Base-by-base conservation (phyloP, 2,113 vertebrate genomes). In the Craseonycteris thonglongyai region DNA sequence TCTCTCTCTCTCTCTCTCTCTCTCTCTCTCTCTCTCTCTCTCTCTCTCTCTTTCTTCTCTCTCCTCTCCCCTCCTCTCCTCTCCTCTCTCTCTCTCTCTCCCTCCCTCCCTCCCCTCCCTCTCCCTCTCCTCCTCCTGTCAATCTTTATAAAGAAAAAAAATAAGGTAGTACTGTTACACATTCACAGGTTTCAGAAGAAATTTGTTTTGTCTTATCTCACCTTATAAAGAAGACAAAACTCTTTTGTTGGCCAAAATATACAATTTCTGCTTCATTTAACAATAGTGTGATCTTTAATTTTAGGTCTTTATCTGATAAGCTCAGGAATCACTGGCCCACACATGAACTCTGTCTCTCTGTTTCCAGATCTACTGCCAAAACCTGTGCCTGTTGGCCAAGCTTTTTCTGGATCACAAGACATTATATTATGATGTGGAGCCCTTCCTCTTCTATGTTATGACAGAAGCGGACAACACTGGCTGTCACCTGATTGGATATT, bases 371-470 rank as follows among this genome's bases (percentile, higher is more conserved):
- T 99, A 99, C 96, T 99, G 99, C 97, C 99, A 99, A 98, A 99
- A 99, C 96, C 98, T 99, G 92, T 99, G 99, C 98, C 99, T 99
- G 96, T 98, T 99, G 94, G 99, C 99, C 92, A 99, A 99, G 93
- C 99, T 99, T 58, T 99, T 99, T 98, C 98, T 99, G 98, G 99
- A 99, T 98, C 99, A 99, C 96, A 99, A 99, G 98, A 99, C 99
- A 0, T 98, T 99, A 40, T 99, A 99, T 82, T 99, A 99, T 0
- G 99, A 99, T 0, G 99, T 99, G 65, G 99, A 99, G n/a, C 99
- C 99, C 30, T 99, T 99, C 97, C 99, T 99, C 10, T 99, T 99
- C 98, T 99, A 99, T 18, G 99, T 99, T 96, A 99, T 99, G 99
- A 99, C 99, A 0, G 99, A 99, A 97, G 99, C 99, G 0, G 99